Conservation (phyloP, 2,888 invertebrate genomes). For the Rhabditoides inermis region DNA sequence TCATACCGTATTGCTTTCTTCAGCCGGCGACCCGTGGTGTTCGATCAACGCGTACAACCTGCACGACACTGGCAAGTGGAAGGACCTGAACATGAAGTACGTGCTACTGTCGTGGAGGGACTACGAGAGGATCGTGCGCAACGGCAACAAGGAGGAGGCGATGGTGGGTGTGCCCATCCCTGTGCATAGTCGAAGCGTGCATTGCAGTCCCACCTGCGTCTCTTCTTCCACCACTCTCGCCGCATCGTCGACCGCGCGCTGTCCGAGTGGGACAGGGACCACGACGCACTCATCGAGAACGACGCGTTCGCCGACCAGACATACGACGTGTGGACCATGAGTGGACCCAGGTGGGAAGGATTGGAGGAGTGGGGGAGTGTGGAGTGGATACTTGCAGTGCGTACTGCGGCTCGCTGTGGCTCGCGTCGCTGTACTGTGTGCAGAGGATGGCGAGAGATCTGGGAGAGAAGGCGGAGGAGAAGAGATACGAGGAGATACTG, state of each 20-base stretch:
- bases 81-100: slow-evolving; percentile 83
- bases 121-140: slow-evolving; percentile 13
- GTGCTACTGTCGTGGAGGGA: slow-evolving; percentile 59
- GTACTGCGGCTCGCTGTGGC: slow-evolving; percentile 83
- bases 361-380: background rate
- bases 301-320: slow-evolving; percentile 76
- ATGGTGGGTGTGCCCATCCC: too few species aligned
- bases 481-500: slow-evolving; percentile 15
- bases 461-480: slow-evolving; percentile 8
- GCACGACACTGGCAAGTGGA: slow-evolving; percentile 83
- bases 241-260: slow-evolving; percentile 50
- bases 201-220: slow-evolving; percentile 7
- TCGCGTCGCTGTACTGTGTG: slow-evolving; percentile 62
- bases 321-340: slow-evolving; percentile 83
- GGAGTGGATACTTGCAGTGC: slow-evolving; percentile 62
- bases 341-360: slow-evolving; percentile 68
- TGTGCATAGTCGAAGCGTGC: too few species aligned
- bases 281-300: slow-evolving; percentile 82
- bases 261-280: slow-evolving; percentile 67
- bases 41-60: slow-evolving; percentile 77
- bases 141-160: background rate
- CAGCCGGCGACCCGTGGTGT: slow-evolving; percentile 71
- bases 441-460: slow-evolving; percentile 48
- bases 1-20: slow-evolving; percentile 10
- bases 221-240: slow-evolving; percentile 16